Base-by-base conservation (phyloP, 1,140 invertebrate species). In the Caenorhabditis briggsae region DNA sequence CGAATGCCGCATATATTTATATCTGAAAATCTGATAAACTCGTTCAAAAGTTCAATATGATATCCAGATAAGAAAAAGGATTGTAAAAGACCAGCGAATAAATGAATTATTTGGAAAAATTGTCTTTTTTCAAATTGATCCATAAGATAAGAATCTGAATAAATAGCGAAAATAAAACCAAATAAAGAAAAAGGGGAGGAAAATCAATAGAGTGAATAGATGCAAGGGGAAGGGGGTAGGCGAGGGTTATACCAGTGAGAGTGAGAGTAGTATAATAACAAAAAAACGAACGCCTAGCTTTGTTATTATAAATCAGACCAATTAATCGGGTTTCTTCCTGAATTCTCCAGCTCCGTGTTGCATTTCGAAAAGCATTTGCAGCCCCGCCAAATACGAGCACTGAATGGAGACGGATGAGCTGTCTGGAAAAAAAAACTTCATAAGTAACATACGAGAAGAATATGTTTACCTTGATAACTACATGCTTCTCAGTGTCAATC, bases 361-460 rank as follows among this genome's bases (percentile, higher is more conserved):
- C 94, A 94, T 89, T 94, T 92, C 0, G 94, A 95, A 90, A 95
- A 95, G 91, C 95, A 95, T 86, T 94, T 93, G 89, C 95, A 95
- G 2, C 95, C 95, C 65, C 95, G 93, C 91, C 95, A 95, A 83
- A 93, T 90, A 86, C 94, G 93, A 50, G 94, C 95, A 55, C 95
- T 95, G 0, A 95, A 92, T 9, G 95, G 95, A 1, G 95, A 95
- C 18, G 95, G 95, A 93, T 95, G 95, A 55, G 94, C 93, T 33
- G 93, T 91, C 90, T 94, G 93, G 50, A 95, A 91, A 86, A n/a
- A n/a, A 78, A 9, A 25, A 86, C 82, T 50, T 50, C 50, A 53
- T 64, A 41, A 16, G 53, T 11, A 11, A 43, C 48, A 64, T 46
- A 33, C 14, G 9, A 86, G 43, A 55, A 56, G 3, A 46, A 33